A percentile compares a stretch with the other conserved stretches of the same genome.
These are phyloP conservation scores for Congeria kusceri DNA, from an alignment of 2,888 invertebrate species.

Conservation along the genomic window DNA sequence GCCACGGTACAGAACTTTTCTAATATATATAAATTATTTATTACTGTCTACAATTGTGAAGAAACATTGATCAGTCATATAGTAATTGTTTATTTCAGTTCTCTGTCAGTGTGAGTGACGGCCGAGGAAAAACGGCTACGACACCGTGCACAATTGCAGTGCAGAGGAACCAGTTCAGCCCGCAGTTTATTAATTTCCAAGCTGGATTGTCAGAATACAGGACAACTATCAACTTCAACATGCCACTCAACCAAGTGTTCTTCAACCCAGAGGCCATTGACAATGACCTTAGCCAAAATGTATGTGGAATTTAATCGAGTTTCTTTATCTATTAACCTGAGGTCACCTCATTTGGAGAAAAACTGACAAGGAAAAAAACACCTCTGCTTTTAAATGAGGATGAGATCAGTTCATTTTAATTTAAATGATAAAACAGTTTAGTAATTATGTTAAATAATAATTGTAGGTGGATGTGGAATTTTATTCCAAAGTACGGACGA, in stretches of 20 bases:
- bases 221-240: constrained; percentile 63
- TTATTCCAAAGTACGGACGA: no score
- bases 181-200: constrained; percentile 60
- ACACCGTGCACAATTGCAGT: constrained; percentile 70
- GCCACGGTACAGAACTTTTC: no score
- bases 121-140: constrained; percentile 66
- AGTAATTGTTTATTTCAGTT: constrained; percentile 67
- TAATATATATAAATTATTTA: no score
- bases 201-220: constrained; percentile 41
- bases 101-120: constrained; percentile 73
- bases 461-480: no score
- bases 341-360: no score
- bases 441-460: no score
- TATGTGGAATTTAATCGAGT: background rate
- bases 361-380: no score
- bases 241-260: constrained; percentile 57
- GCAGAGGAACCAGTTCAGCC: constrained; percentile 65
- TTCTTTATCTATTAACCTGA: background rate
- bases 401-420: no score
- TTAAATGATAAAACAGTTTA: no score
- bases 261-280: constrained; percentile 60
- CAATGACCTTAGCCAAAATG: constrained; percentile 39
- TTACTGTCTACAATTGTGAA: no score
- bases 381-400: no score
- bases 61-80: no score